Conservation (phyloP, 2,888 invertebrate genomes). For the Chydorus sphaericus region DNA sequence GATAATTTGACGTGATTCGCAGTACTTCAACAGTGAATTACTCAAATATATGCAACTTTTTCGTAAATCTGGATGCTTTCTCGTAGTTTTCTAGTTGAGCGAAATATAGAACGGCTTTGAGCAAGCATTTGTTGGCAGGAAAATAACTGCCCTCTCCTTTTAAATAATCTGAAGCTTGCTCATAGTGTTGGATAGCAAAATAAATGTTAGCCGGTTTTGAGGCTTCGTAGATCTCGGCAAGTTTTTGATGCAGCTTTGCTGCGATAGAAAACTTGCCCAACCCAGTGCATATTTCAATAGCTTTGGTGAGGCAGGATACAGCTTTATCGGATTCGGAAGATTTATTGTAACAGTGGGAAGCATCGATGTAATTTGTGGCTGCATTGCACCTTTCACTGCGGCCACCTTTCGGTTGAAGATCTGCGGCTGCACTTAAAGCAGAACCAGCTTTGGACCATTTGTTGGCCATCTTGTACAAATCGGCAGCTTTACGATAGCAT, state of each 20-base stretch:
- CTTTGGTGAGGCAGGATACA: constrained; percentile 70
- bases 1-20: too few relatives aligned
- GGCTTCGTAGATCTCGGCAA: constrained; percentile 93
- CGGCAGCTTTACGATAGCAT: constrained; percentile 92
- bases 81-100: too few relatives aligned
- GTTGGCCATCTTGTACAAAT: constrained; percentile 97
- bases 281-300: constrained; percentile 94
- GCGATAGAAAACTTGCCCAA: constrained; percentile 97
- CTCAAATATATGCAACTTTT: too few relatives aligned
- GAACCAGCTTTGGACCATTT: constrained; percentile 92
- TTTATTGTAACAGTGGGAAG: constrained; percentile 92
- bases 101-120: too few relatives aligned
- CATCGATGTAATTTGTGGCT: constrained; percentile 88
- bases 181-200: too few relatives aligned
- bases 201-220: too few relatives aligned
- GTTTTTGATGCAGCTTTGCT: constrained; percentile 85
- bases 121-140: too few relatives aligned
- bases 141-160: too few relatives aligned
- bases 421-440: constrained; percentile 85
- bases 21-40: too few relatives aligned
- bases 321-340: constrained; percentile 56
- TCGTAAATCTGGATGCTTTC: too few relatives aligned
- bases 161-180: too few relatives aligned
- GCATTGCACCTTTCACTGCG: constrained; percentile 89
- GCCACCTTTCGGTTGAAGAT: constrained; percentile 68